Evolutionary conservation across 1,140 invertebrate species (phyloP).

Genomic region (Gerris buenoi): DNA sequence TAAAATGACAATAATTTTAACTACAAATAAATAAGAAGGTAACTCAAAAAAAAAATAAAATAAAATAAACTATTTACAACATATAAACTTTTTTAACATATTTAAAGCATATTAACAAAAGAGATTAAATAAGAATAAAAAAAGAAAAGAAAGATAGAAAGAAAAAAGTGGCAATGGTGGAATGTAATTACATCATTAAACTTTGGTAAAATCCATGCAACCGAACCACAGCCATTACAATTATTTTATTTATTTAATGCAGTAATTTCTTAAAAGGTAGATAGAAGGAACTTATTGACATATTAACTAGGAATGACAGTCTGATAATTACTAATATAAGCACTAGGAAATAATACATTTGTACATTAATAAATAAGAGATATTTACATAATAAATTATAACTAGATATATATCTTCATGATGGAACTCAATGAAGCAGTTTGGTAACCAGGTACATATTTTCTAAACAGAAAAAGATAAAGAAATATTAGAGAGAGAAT

Average conservation of each 20-base stretch:
- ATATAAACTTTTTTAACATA: too few relatives aligned
- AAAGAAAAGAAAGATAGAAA: too few relatives aligned
- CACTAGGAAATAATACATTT: background rate
- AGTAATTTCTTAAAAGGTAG: conserved; percentile 9
- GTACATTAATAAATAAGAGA: background rate
- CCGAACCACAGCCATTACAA: conserved; percentile 16
- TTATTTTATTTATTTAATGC: conserved; percentile 8
- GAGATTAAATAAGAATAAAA: too few relatives aligned
- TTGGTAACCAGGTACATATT: conserved; percentile 5
- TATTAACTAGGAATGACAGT: conserved; percentile 12
- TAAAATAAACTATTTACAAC: too few relatives aligned
- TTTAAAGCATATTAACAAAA: too few relatives aligned
- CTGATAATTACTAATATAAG: conserved; percentile 6
- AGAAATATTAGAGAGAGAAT: background rate
- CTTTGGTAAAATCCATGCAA: conserved; percentile 16
- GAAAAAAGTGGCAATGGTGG: conserved; percentile 14
- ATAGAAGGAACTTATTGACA: conserved; percentile 12
- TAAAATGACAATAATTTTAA: too few relatives aligned
- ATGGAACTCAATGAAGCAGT: conserved; percentile 2
- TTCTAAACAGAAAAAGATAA: conserved; percentile 4
- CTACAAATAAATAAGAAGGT: too few relatives aligned
- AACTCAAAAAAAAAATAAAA: too few relatives aligned
- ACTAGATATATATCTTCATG: background rate
- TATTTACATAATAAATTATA: conserved; percentile 1
- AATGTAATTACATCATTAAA: conserved; percentile 10